phyloP scores from a whole-genome alignment of 2,113 vertebrate species.

The Arvicanthis niloticus region DNA sequence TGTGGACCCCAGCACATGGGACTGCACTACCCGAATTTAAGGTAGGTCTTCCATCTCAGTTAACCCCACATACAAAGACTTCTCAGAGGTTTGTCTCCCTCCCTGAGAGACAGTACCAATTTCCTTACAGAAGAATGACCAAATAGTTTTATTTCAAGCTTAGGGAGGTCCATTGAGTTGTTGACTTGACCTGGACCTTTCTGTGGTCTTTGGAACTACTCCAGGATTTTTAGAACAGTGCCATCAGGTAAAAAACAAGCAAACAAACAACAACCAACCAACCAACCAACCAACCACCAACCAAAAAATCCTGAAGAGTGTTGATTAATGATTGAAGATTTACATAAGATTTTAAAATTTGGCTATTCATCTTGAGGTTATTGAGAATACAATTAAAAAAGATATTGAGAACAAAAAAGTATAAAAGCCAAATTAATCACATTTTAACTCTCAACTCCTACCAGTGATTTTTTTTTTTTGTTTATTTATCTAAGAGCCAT shows the following conservation, averaged over 20 bases:
- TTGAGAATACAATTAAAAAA: conserved; percentile 35
- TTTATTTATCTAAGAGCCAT: background rate
- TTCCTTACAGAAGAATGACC: background rate
- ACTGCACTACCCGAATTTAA: too few species aligned
- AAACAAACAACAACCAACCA: background rate
- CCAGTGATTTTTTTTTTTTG: background rate
- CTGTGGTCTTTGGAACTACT: background rate
- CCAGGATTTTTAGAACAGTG: background rate
- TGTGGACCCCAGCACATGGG: background rate
- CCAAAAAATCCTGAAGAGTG: background rate
- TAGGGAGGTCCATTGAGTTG: too few species aligned
- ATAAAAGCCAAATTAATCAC: background rate
- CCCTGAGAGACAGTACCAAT: background rate
- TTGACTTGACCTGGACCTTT: background rate
- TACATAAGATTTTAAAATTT: conserved; percentile 14
- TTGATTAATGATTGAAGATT: conserved; percentile 26
- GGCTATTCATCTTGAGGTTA: conserved; percentile 25
- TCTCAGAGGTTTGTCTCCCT: background rate
- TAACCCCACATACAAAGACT: background rate
- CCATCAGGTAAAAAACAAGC: background rate
- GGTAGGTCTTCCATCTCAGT: background rate
- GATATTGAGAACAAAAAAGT: conserved; percentile 13
- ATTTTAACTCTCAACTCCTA: background rate
- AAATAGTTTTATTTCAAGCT: background rate
- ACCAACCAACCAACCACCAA: background rate